Base-by-base conservation (phyloP, 1,140 invertebrate species). In the Mycetomoellerius zeteki region DNA sequence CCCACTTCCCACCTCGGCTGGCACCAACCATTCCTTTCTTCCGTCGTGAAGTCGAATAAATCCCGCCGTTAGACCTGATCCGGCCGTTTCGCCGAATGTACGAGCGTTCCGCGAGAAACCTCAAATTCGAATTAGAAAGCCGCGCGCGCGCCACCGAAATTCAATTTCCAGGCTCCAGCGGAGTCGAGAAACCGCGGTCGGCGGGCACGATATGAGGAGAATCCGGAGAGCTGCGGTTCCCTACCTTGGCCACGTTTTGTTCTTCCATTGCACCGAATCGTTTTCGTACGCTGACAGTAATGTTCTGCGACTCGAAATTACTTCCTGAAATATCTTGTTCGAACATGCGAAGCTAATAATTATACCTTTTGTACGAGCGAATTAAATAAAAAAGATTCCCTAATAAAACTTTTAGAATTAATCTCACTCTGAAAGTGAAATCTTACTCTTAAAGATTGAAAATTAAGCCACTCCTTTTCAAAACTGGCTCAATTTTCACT, bases 61-160 rank as follows among this genome's bases (percentile, higher is more conserved):
- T 92, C 60, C 73, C 27, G 43, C 37, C 47, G 54, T 33, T 65
- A 47, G 77, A 71, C 47, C 78, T 71, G 78, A 81, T 81, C 78
- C 65, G 65, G 78, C 50, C 78, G 77, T 81, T 81, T 81, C 67
- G 77, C 43, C 64, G 65, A 81, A 81, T 56, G 78, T 72, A 72
- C 78, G 65, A n/a, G 47, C 75, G 33, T 54, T 73, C 73, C 43
- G 82, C 81, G 78, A 65, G 58, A 90, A 88, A 86, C 86, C 89
- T 91, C 86, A 90, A 91, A 92, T 89, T 89, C 91, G 91, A 92
- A 92, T 92, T 91, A 91, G 90, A 90, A 86, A 81, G 76, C 52
- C 30, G 75, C 81, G 77, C 52, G 65, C 72, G 78, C 81, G 64
- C 73, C 52, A 72, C 50, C 84, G 90, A 91, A 90, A 92, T 92